These are phyloP conservation scores for Portunus trituberculatus DNA, from an alignment of 1,140 invertebrate species.

Conservation along the genomic window DNA sequence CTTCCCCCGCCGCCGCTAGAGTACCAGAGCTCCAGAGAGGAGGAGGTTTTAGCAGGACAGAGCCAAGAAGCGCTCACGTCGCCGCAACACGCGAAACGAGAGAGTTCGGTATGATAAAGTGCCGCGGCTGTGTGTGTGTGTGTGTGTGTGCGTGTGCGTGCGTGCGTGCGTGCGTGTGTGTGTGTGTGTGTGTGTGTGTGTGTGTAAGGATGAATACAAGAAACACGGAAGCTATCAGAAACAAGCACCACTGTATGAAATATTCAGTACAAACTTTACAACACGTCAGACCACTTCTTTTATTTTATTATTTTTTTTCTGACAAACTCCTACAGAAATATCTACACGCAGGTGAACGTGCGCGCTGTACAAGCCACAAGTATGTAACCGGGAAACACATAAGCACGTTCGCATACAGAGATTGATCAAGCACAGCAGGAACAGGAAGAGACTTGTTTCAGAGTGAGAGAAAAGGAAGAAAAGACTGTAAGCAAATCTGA, in stretches of 20 bases:
- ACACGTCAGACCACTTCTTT: neutral
- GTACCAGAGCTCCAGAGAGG: constrained; percentile 36
- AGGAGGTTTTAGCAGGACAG: neutral
- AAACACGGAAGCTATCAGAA: neutral
- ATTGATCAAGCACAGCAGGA: neutral
- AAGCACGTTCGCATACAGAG: neutral
- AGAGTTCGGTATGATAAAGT: constrained; percentile 65
- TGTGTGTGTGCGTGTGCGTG: neutral
- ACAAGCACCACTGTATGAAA: neutral
- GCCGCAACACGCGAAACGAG: constrained; percentile 35
- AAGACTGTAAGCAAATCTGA: neutral
- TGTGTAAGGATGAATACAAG: neutral
- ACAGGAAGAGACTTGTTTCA: neutral
- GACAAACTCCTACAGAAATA: too few relatives aligned
- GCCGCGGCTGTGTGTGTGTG: neutral
- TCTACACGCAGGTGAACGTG: neutral
- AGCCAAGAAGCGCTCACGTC: constrained; percentile 45
- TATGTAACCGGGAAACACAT: too few relatives aligned
- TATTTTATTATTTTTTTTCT: too few relatives aligned
- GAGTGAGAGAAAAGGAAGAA: neutral
- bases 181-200: neutral
- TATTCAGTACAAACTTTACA: neutral
- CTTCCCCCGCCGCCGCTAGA: constrained; percentile 28
- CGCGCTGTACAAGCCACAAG: too few relatives aligned
- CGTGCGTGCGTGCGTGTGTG: neutral